Base-by-base conservation (phyloP, 2,113 vertebrate genomes). In the Chunga burmeisteri region DNA sequence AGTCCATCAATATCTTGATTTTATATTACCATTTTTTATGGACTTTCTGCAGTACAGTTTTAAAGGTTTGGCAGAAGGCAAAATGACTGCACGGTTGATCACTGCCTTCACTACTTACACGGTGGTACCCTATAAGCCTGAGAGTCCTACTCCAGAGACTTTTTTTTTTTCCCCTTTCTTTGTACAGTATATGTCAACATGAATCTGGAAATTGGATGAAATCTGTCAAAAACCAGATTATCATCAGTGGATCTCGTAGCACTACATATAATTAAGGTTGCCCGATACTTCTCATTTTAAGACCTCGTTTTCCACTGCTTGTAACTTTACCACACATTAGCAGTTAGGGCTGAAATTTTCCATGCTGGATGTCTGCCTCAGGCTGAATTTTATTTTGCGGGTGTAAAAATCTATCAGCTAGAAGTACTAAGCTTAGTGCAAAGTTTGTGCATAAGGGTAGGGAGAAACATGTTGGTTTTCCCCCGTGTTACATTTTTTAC, bases 381-480 rank as follows among this genome's bases (percentile, higher is more conserved):
- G 95, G 97, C 94, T 95, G 95, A 95, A 94, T 97, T 96, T 97
- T 97, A 94, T 95, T 96, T 93, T 90, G 92, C 0, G 11, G 95
- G 81, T 72, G 38, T 91, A 97, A 91, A 88, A 96, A 93, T 70
- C 50, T 94, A 96, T 88, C 94, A 94, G 94, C 87, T 85, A 94
- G 55, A 96, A 96, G 67, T 58, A 87, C 23, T 3, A 30, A 73
- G 91, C 91, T 75, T 9, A 86, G 93, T 82, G 90, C 84, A 97
- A 96, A 94, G 94, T 95, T 97, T 93, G 91, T 94, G 97, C 96
- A 94, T 91, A 75, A 94, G 89, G 89, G 62, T 95, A 97, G 46
- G 42, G 89, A 95, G 93, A 95, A 97, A 97, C 95, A 97, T 96
- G 96, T 81, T 93, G 89, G 89, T 97, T 97, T 94, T 88, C n/a